A percentile compares a stretch with the other conserved stretches of the same genome.
Evolutionary conservation across 2,888 invertebrate species (phyloP).

Genomic region (Chromoteleia sp.): DNA sequence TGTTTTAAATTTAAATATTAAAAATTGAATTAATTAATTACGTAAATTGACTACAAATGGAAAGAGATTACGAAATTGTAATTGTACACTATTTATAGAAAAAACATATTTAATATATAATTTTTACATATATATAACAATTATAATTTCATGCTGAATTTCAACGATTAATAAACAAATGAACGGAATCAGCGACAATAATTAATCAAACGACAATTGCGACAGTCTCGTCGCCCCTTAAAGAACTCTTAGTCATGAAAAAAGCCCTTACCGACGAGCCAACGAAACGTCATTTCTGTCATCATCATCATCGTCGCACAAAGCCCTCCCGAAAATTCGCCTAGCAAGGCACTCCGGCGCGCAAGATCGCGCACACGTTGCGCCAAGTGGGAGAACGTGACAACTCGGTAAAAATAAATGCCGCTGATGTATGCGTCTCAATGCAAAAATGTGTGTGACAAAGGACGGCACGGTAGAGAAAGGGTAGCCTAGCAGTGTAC

Average conservation of each 20-base stretch:
- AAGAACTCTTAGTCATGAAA: constrained; percentile 20
- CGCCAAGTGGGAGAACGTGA: constrained; percentile 57
- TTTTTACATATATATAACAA: too few species aligned
- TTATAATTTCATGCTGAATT: too few species aligned
- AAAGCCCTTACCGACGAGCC: background rate
- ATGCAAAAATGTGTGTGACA: constrained; percentile 65
- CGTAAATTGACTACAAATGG: too few species aligned
- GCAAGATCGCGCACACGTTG: constrained; percentile 26
- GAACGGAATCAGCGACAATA: background rate
- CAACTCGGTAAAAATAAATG: constrained; percentile 52
- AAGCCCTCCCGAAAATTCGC: constrained; percentile 14
- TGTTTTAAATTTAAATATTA: too few species aligned
- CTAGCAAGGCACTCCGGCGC: constrained; percentile 40
- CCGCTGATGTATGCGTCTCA: constrained; percentile 60
- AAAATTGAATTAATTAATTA: too few species aligned
- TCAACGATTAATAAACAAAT: too few species aligned
- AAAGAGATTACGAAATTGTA: too few species aligned
- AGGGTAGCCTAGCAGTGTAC: constrained; percentile 79
- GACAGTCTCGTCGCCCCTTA: background rate
- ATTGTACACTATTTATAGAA: too few species aligned
- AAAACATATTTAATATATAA: too few species aligned
- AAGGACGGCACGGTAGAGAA: constrained; percentile 77
- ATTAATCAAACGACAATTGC: constrained; percentile 14
- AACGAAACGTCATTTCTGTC: constrained; percentile 35
- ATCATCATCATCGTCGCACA: constrained; percentile 21